These are phyloP conservation scores for Sturnira hondurensis DNA, from an alignment of 2,113 vertebrate species.

Conservation along the genomic window DNA sequence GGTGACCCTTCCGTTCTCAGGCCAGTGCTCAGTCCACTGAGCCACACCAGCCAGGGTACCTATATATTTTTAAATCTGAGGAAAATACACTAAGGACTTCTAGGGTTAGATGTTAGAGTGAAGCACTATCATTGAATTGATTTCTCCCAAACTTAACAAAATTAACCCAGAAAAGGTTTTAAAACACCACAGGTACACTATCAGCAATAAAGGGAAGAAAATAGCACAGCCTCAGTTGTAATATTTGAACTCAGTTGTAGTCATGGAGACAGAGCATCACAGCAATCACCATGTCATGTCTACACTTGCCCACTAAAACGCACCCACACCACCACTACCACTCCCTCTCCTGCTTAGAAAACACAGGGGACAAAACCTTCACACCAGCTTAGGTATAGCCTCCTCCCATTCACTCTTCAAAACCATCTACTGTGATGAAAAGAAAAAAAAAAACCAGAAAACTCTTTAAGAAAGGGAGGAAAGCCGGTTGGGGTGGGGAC, in stretches of 20 bases:
- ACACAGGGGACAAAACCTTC: not conserved
- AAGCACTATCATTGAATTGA: not conserved
- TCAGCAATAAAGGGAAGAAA: not conserved
- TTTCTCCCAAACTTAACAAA: slow-evolving; percentile 2
- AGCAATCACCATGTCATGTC: not conserved
- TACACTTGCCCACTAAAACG: not conserved
- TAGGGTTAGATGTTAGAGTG: not conserved
- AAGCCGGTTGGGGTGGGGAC: rapidly evolving
- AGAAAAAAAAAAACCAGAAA: not conserved
- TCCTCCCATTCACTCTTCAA: not conserved
- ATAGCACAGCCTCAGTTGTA: not conserved
- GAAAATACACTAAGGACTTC: not conserved
- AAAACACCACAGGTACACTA: not conserved
- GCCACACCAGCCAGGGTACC: not conserved
- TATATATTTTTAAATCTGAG: not conserved
- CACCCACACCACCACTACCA: not conserved
- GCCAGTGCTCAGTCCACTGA: too few species aligned
- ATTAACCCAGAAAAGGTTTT: not conserved
- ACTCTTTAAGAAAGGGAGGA: not conserved
- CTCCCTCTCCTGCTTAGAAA: not conserved
- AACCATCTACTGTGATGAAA: not conserved
- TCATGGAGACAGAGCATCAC: not conserved
- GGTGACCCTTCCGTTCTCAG: too few species aligned
- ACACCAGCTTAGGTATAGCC: not conserved
- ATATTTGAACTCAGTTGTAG: not conserved